phyloP scores from a whole-genome alignment of 2,113 vertebrate species.

The Myotis davidii region DNA sequence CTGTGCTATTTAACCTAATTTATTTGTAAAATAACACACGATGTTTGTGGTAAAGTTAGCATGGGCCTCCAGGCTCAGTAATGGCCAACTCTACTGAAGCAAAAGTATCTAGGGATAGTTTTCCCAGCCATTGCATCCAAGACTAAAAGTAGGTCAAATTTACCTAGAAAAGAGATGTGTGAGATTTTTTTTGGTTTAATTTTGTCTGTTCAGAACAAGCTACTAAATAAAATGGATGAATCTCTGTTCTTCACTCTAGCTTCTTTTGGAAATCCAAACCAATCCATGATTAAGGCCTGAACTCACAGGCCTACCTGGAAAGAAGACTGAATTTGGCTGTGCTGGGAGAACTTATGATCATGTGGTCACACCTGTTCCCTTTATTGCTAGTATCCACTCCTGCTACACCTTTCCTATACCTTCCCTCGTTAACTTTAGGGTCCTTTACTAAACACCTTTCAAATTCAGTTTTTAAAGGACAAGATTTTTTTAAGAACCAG shows the following conservation, averaged over 20 bases:
- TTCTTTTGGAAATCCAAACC: slow-evolving; percentile 43
- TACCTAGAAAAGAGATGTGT: slow-evolving; percentile 6
- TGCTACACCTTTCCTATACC: neutral
- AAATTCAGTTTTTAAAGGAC: slow-evolving; percentile 20
- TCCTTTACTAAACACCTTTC: neutral
- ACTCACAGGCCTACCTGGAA: neutral
- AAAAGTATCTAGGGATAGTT: neutral
- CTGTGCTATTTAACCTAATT: neutral
- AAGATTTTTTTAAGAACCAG: neutral
- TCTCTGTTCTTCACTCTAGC: slow-evolving; percentile 25
- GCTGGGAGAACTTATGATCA: neutral
- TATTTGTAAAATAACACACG: slow-evolving; percentile 17
- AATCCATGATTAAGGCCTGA: neutral
- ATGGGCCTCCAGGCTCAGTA: neutral
- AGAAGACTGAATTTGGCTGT: neutral
- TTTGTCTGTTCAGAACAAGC: slow-evolving; percentile 64
- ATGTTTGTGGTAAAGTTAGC: neutral
- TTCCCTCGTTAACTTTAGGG: neutral
- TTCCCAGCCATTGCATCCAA: slow-evolving; percentile 30
- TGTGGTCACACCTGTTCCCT: neutral
- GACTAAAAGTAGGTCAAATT: slow-evolving; percentile 59
- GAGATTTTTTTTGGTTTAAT: slow-evolving; percentile 34
- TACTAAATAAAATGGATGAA: slow-evolving; percentile 72
- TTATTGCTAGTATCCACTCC: neutral
- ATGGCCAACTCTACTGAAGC: slow-evolving; percentile 12